These are phyloP conservation scores for Drosophila yakuba DNA, from an alignment of 1,140 invertebrate genomes.

Conservation along the genomic window DNA sequence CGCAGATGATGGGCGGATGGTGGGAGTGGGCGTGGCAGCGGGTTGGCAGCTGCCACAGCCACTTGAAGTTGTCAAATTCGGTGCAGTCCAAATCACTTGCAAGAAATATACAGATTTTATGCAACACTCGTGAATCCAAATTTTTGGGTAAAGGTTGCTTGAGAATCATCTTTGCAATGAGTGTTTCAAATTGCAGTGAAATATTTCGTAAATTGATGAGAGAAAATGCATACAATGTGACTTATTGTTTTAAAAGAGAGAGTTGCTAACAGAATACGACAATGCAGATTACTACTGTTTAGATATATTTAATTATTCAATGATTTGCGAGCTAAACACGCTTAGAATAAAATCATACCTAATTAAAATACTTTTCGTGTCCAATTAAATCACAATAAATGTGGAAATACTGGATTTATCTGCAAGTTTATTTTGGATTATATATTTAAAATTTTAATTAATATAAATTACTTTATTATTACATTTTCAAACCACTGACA, in stretches of 20 bases:
- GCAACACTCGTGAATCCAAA: slow-evolving; percentile 29
- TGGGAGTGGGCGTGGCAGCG: slow-evolving; percentile 7
- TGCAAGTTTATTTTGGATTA: no score
- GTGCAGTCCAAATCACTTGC: slow-evolving; percentile 71
- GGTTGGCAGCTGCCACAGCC: slow-evolving; percentile 62
- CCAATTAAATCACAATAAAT: not conserved
- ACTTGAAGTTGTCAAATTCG: slow-evolving; percentile 78
- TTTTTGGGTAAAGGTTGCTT: slow-evolving; percentile 12
- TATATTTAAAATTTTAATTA: no score
- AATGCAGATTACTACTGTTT: not conserved
- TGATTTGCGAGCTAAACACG: not conserved
- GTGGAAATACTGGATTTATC: slow-evolving; percentile 11
- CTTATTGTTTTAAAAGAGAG: not conserved
- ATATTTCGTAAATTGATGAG: slow-evolving; percentile 17
- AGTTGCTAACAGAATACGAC: no score
- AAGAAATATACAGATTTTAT: slow-evolving; percentile 68
- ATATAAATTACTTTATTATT: no score
- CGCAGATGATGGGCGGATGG: slow-evolving; percentile 49
- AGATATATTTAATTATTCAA: not conserved
- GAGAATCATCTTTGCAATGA: slow-evolving; percentile 6
- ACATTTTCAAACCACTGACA: slow-evolving; percentile 6
- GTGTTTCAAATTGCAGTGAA: slow-evolving; percentile 2
- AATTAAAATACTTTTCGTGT: slow-evolving; percentile 1
- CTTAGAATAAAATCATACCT: not conserved
- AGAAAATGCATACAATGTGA: not conserved